A percentile compares a stretch with the other conserved stretches of the same genome.
Conservation (phyloP, 2,888 invertebrate genomes). For the Cephus spinipes region DNA sequence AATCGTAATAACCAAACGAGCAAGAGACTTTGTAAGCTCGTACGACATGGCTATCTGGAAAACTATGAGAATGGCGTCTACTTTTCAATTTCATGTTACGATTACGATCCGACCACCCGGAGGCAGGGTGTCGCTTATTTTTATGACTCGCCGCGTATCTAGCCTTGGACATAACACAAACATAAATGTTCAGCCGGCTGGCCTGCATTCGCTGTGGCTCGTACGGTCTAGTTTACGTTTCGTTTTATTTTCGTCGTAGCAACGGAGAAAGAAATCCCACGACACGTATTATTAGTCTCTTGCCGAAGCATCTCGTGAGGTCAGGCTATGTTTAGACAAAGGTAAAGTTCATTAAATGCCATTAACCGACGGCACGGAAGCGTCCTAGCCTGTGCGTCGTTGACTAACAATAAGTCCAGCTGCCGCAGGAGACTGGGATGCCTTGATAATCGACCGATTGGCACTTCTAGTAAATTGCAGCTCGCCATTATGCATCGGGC, state of each 20-base stretch:
- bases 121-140: background rate
- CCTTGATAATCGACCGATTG: background rate
- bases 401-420: background rate
- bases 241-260: background rate
- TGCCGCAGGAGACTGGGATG: background rate
- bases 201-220: background rate
- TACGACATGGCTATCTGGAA: background rate
- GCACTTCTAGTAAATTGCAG: background rate
- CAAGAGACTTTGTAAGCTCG: background rate
- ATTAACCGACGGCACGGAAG: constrained; percentile 21
- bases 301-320: constrained; percentile 2
- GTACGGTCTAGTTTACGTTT: background rate
- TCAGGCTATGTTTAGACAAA: constrained; percentile 8
- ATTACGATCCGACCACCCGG: background rate
- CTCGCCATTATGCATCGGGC: background rate
- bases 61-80: background rate
- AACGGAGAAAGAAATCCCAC: background rate
- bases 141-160: background rate
- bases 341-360: constrained; percentile 22
- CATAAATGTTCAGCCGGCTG: background rate
- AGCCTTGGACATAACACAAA: background rate
- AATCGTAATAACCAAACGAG: background rate
- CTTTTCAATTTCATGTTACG: background rate
- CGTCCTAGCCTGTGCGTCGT: background rate
- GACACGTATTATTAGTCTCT: constrained; percentile 5